A percentile compares a stretch with the other conserved stretches of the same genome.
These are phyloP conservation scores for Acanthiza pusilla DNA, from an alignment of 2,797 vertebrate species.

Conservation along the genomic window DNA sequence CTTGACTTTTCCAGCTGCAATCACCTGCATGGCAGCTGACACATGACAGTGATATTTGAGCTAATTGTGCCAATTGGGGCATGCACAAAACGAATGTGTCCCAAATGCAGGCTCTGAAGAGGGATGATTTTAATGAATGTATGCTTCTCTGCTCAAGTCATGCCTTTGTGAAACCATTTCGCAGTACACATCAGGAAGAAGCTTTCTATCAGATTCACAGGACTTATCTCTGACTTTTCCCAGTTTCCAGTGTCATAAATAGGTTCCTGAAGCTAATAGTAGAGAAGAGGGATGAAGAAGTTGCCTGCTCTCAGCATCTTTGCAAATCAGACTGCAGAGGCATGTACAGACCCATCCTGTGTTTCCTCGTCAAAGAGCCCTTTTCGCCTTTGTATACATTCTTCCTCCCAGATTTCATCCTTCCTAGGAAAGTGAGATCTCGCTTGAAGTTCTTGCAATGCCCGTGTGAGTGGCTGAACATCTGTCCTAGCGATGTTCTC, in stretches of 20 bases:
- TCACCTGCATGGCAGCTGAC: neutral
- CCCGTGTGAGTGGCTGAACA: neutral
- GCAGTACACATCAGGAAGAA: neutral
- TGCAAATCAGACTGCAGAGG: neutral
- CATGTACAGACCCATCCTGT: neutral
- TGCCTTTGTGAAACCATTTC: neutral
- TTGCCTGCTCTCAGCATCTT: neutral
- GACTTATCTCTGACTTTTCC: neutral
- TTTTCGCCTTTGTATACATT: neutral
- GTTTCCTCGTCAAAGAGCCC: neutral
- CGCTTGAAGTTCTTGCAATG: neutral
- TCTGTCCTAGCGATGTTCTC: neutral
- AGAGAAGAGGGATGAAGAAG: neutral
- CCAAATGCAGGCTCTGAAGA: neutral
- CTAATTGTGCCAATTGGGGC: neutral
- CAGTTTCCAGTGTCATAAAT: neutral
- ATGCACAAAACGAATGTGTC: neutral
- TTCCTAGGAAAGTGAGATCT: constrained; percentile 5
- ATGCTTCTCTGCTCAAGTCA: neutral
- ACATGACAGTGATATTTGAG: neutral
- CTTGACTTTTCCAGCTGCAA: neutral
- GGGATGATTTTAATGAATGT: neutral
- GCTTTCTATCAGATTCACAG: neutral
- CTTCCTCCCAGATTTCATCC: neutral
- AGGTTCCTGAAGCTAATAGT: neutral